Evolutionary conservation across 2,888 invertebrate species (phyloP), one percentile per base, ranked within the genome.

Genomic region (Troilus luridus): DNA sequence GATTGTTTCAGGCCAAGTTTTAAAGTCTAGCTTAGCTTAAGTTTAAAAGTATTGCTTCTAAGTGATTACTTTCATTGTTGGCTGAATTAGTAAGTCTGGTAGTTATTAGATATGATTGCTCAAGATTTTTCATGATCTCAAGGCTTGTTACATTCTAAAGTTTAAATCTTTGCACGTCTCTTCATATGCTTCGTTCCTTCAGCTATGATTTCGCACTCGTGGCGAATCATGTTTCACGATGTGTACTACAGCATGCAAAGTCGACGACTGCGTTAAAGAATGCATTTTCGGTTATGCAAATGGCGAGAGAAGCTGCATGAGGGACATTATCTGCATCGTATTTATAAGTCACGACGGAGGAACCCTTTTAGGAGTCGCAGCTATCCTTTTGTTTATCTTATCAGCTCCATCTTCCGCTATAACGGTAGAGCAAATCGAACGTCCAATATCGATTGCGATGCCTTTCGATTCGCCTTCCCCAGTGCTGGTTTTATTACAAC

Each of bases 371-470:
- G 81, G 54, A 81, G 14, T 81, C 24, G 21, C 56, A 11, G 56
- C 85, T 85, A 85, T 85, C 85, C 56, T 85, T 56, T 21, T 85
- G n/a, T 85, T 58, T 85, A 85, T 85, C 85, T 85, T 85, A 85
- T 85, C 85, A 85, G 8, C 12, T 10, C n/a, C 85, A 85, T 85
- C 85, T 85, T 85, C 21, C 10, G 56, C 56, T 58, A 58, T 85
- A 85, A 85, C 85, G 54, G 85, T 85, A 85, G 54, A 56, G 85
- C 85, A 85, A 85, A 85, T 85, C 85, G 10, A 56, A 41, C 27
- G 8, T 77, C 27, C 27, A 27, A 41, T 77, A 77, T 77, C 72
- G 27, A 41, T 41, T 77, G 72, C 72, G 72, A 8, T 77, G 19
- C 72, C 72, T 77, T 77, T 77, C 41, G 72, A 77, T 41, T 77